phyloP scores from a whole-genome alignment of 2,888 invertebrate genomes.

The Lepidocyrtinus sp. region DNA sequence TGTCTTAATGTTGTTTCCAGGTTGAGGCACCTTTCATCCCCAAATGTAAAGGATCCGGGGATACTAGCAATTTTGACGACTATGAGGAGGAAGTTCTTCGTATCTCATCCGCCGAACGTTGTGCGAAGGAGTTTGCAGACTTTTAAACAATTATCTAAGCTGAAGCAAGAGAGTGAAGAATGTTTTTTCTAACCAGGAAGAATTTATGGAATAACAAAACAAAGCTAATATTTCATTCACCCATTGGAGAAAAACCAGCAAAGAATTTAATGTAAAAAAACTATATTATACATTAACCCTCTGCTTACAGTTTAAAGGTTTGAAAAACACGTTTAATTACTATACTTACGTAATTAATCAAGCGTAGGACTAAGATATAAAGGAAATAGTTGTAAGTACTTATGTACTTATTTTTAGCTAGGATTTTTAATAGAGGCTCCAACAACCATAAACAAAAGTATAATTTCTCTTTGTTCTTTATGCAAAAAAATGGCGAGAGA shows the following conservation, averaged over 20 bases:
- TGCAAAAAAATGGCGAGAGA: too few relatives aligned
- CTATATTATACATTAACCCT: constrained; percentile 20
- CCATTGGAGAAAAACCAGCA: neutral
- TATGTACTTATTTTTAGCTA: neutral
- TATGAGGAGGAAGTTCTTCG: constrained; percentile 99
- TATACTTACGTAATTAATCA: neutral
- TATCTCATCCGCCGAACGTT: constrained; percentile 99
- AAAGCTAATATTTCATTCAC: constrained; percentile 2
- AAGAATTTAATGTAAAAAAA: neutral
- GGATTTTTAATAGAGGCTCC: neutral
- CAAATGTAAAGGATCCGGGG: constrained; percentile 98
- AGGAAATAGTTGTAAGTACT: neutral
- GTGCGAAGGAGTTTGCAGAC: constrained; percentile 99
- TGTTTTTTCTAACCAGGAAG: neutral
- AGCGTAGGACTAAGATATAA: neutral
- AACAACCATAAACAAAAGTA: neutral
- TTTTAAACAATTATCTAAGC: constrained; percentile 76
- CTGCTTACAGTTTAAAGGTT: neutral
- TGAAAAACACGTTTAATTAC: neutral
- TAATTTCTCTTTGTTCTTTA: neutral
- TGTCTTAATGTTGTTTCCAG: constrained; percentile 73
- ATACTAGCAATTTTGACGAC: constrained; percentile 99
- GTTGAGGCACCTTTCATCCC: constrained; percentile 99
- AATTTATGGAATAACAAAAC: neutral
- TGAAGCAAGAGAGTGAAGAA: neutral